Conservation (phyloP, 2,113 vertebrate genomes). For the Hippocampus abdominalis region DNA sequence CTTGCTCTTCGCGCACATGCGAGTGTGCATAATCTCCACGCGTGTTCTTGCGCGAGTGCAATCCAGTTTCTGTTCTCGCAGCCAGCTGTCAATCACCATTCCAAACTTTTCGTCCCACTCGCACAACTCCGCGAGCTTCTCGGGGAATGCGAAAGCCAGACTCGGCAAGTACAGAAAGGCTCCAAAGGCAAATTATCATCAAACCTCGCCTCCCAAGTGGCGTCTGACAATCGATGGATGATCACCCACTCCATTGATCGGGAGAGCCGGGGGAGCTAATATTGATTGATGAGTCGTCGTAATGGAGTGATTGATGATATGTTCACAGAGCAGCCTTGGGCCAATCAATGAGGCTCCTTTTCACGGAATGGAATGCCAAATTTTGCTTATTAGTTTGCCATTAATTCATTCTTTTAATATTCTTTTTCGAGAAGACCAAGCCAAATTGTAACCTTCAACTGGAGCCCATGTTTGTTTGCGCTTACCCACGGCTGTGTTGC, state of each 20-base stretch:
- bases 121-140: slow-evolving; percentile 37
- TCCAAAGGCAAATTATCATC: slow-evolving; percentile 62
- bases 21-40: background rate
- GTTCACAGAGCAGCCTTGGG: slow-evolving; percentile 45
- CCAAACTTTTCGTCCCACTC: slow-evolving; percentile 51
- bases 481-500: background rate
- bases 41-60: slow-evolving; percentile 33
- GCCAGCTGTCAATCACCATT: slow-evolving; percentile 60
- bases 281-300: slow-evolving; percentile 66
- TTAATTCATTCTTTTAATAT: background rate
- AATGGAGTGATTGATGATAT: slow-evolving; percentile 64
- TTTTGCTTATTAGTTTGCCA: slow-evolving; percentile 39
- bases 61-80: slow-evolving; percentile 61
- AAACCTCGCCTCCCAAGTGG: slow-evolving; percentile 42
- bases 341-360: slow-evolving; percentile 57
- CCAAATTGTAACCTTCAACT: background rate
- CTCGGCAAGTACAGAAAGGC: slow-evolving; percentile 34
- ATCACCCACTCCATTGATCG: slow-evolving; percentile 57
- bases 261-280: slow-evolving; percentile 49
- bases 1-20: slow-evolving; percentile 3
- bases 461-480: background rate
- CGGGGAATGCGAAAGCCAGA: slow-evolving; percentile 32
- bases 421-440: background rate
- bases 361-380: slow-evolving; percentile 48
- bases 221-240: slow-evolving; percentile 57